These are phyloP conservation scores for Pterostichus niger DNA, from an alignment of 2,888 invertebrate genomes.

Conservation along the genomic window DNA sequence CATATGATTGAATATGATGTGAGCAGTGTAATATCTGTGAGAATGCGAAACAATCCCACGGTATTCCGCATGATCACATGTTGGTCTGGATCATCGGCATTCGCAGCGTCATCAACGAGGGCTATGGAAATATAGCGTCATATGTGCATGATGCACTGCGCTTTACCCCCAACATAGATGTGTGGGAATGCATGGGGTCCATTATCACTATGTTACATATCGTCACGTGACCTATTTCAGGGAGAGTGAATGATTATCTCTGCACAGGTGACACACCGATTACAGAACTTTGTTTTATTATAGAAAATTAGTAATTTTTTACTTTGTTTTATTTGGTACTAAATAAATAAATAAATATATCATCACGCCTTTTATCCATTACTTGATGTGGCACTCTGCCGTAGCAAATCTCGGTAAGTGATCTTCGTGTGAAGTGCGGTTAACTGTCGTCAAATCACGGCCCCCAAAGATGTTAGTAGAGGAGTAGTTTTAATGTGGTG, in stretches of 20 bases:
- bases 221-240: background rate
- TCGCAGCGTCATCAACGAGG: background rate
- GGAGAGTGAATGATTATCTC: slow-evolving; percentile 10
- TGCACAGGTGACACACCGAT: slow-evolving; percentile 29
- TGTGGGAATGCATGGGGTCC: background rate
- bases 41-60: slow-evolving; percentile 6
- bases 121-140: slow-evolving; percentile 12
- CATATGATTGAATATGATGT: too few species aligned
- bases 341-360: too few species aligned
- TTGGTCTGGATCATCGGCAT: background rate
- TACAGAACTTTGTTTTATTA: background rate
- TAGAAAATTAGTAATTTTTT: too few species aligned
- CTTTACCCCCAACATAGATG: background rate
- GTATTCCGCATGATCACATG: slow-evolving; percentile 19
- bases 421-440: too few species aligned
- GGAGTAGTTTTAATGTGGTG: too few species aligned
- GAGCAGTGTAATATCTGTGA: too few species aligned
- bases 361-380: too few species aligned
- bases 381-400: too few species aligned
- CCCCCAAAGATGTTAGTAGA: too few species aligned
- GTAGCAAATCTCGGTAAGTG: too few species aligned
- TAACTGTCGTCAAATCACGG: too few species aligned
- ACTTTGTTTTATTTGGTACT: too few species aligned
- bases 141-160: background rate
- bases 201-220: background rate